Evolutionary conservation across 2,888 invertebrate genomes (phyloP).

Genomic region (Rotaria magnacalcarata): DNA sequence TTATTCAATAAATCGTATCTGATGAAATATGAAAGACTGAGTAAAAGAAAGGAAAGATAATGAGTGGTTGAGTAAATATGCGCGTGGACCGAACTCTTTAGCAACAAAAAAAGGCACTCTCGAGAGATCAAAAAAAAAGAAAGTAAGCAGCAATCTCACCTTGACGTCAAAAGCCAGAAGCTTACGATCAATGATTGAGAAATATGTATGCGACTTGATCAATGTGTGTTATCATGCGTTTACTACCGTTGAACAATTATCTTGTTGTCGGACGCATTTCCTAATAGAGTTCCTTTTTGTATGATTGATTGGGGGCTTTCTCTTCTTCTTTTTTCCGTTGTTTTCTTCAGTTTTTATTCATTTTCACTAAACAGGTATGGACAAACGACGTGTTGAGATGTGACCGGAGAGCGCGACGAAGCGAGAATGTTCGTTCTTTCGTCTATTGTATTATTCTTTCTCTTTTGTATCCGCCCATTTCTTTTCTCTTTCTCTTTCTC

Average conservation of each 20-base stretch:
- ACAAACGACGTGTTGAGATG: constrained; percentile 7
- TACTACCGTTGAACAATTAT: not conserved
- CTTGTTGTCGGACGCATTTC: not conserved
- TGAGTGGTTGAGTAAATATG: not conserved
- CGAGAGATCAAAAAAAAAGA: not conserved
- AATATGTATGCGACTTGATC: not conserved
- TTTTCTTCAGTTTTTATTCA: not conserved
- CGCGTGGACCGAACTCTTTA: not conserved
- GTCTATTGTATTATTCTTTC: not conserved
- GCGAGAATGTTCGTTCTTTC: constrained; percentile 12
- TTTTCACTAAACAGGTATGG: constrained; percentile 9
- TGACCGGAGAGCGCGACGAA: constrained; percentile 21
- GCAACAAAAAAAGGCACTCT: not conserved
- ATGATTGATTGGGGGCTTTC: not conserved
- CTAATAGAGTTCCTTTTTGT: not conserved
- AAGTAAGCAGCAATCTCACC: not conserved
- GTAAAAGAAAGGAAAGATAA: not conserved
- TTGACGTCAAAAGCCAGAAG: not conserved
- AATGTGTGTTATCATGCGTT: not conserved
- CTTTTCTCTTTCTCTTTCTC: not conserved
- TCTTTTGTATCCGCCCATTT: not conserved
- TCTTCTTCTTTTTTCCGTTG: not conserved
- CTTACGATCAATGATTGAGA: not conserved
- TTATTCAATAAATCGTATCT: too few species aligned
- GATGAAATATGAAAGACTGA: too few species aligned